Evolutionary conservation across 2,113 vertebrate genomes (phyloP).

Genomic region (Eubucco bourcierii): DNA sequence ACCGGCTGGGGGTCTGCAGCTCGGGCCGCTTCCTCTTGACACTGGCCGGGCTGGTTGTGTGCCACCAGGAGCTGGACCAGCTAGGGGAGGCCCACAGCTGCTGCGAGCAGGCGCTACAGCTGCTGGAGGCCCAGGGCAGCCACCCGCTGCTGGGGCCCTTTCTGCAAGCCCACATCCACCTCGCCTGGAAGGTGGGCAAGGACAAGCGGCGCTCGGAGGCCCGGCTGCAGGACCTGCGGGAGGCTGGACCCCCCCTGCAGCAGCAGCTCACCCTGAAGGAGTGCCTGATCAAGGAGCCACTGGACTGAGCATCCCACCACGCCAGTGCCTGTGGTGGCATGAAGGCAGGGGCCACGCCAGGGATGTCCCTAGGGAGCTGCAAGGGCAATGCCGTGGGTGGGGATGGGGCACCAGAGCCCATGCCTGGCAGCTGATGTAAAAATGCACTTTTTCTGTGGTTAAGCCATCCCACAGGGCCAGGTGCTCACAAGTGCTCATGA

Average conservation of each 20-base stretch:
- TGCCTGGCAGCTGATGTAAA: neutral
- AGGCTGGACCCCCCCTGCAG: conserved; percentile 71
- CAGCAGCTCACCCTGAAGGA: conserved; percentile 87
- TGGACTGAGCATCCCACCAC: conserved; percentile 60
- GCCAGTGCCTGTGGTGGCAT: no score
- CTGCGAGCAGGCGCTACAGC: conserved; percentile 84
- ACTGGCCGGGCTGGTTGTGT: conserved; percentile 83
- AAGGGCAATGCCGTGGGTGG: neutral
- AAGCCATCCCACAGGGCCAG: accelerated
- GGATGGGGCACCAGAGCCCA: neutral
- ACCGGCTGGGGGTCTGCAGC: conserved; percentile 78
- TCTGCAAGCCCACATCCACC: conserved; percentile 82
- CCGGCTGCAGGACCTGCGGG: conserved; percentile 80
- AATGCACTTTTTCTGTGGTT: conserved; percentile 22
- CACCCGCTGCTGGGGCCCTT: conserved; percentile 86
- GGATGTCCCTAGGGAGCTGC: accelerated
- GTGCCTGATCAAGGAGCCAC: conserved; percentile 83
- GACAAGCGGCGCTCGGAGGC: conserved; percentile 90
- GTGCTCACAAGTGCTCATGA: accelerated
- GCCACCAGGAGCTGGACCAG: conserved; percentile 89
- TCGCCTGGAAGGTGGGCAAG: conserved; percentile 90
- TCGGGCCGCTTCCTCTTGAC: conserved; percentile 84
- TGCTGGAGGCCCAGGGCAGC: conserved; percentile 70
- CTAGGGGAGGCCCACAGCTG: conserved; percentile 83
- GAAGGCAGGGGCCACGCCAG: no score